phyloP scores from a whole-genome alignment of 2,888 invertebrate species.

The Eumacrocentrus americanus region DNA sequence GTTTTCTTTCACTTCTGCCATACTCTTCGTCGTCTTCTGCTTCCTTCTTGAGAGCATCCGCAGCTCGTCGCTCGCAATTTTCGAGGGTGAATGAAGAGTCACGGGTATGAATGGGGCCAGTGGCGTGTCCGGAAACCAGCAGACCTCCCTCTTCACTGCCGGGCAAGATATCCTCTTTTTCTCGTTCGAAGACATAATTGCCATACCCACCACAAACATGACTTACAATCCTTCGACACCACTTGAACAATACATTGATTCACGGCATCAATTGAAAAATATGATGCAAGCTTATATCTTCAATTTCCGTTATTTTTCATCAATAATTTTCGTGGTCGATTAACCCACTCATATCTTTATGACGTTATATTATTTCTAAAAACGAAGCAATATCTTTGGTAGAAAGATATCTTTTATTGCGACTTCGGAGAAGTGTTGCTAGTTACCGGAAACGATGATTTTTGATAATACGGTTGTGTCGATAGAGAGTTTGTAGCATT shows the following conservation, averaged over 20 bases:
- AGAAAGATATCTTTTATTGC: neutral
- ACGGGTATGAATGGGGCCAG: slow-evolving; percentile 49
- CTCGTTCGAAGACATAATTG: slow-evolving; percentile 32
- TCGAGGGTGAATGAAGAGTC: slow-evolving; percentile 51
- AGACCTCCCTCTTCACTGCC: slow-evolving; percentile 12
- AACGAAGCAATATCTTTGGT: neutral
- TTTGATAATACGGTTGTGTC: slow-evolving; percentile 29
- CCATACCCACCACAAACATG: slow-evolving; percentile 33
- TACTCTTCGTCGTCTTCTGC: neutral
- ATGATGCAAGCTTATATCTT: too few relatives aligned
- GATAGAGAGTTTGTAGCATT: slow-evolving; percentile 26
- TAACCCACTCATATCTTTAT: neutral
- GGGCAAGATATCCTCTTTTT: slow-evolving; percentile 17
- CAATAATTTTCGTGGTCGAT: neutral
- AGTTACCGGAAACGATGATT: slow-evolving; percentile 28
- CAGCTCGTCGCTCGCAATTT: slow-evolving; percentile 39
- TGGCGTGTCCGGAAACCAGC: slow-evolving; percentile 48
- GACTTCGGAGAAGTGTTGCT: slow-evolving; percentile 20
- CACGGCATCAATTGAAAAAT: neutral
- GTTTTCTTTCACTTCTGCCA: neutral
- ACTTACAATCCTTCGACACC: slow-evolving; percentile 36
- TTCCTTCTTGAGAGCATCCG: slow-evolving; percentile 8
- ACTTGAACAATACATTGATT: slow-evolving; percentile 13
- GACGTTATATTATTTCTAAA: neutral
- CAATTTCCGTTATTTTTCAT: neutral